phyloP scores from a whole-genome alignment of 2,888 invertebrate genomes.

The Tipula unca region DNA sequence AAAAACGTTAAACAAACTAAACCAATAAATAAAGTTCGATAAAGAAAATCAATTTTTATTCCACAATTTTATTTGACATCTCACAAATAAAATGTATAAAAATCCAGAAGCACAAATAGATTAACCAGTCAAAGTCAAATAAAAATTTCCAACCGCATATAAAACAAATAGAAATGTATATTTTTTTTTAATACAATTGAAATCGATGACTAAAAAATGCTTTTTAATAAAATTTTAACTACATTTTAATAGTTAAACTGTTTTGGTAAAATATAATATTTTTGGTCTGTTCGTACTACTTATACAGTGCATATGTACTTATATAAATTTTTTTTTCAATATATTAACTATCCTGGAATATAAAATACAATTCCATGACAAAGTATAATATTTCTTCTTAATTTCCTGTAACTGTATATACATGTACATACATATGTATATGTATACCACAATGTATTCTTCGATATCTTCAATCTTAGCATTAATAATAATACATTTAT shows the following conservation, averaged over 20 bases:
- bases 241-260: background rate
- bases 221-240: background rate
- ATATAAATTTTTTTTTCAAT: no score
- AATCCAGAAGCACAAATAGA: background rate
- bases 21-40: background rate
- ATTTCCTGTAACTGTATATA: background rate
- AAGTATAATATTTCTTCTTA: background rate
- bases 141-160: background rate
- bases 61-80: background rate
- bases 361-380: background rate
- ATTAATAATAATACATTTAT: background rate
- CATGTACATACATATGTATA: background rate
- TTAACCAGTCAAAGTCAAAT: background rate
- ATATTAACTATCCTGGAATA: background rate
- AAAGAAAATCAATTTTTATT: conserved; percentile 14
- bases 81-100: background rate
- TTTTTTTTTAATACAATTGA: background rate
- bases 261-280: background rate
- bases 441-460: background rate
- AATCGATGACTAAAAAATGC: background rate
- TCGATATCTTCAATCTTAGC: background rate
- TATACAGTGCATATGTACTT: no score
- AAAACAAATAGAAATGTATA: background rate
- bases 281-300: no score
- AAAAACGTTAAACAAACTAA: background rate